Evolutionary conservation across 2,113 vertebrate species (phyloP).

Genomic region (Carollia perspicillata): DNA sequence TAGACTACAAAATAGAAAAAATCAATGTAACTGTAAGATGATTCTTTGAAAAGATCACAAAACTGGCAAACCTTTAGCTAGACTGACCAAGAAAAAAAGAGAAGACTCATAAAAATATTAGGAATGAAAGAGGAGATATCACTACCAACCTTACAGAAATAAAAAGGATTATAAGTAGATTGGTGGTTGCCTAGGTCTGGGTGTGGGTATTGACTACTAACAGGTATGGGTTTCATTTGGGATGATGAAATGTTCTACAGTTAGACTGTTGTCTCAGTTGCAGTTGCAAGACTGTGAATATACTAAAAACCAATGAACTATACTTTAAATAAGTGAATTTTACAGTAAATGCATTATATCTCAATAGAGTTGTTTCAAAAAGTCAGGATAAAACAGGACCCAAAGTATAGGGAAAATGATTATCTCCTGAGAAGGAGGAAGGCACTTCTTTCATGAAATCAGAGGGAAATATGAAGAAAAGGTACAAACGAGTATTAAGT

Average conservation of each 20-base stretch:
- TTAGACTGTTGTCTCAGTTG: not conserved
- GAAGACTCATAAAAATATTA: not conserved
- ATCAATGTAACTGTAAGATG: not conserved
- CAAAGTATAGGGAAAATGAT: not conserved
- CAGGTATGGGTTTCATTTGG: not conserved
- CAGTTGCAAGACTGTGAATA: not conserved
- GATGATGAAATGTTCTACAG: not conserved
- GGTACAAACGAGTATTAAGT: not conserved
- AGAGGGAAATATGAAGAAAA: not conserved
- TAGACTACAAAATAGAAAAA: not conserved
- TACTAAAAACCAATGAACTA: not conserved
- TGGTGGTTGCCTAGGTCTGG: not conserved
- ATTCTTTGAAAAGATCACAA: not conserved
- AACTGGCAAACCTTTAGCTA: not conserved
- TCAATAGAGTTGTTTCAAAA: slow-evolving; percentile 1
- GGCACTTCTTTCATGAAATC: not conserved
- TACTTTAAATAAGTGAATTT: not conserved
- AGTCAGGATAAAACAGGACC: not conserved
- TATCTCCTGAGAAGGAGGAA: not conserved
- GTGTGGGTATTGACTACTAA: not conserved
- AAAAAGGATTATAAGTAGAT: not conserved
- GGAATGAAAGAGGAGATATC: not conserved
- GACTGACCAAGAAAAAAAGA: not conserved
- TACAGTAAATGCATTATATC: not conserved
- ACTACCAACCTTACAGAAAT: not conserved